Percentiles rank a stretch among this genome's conserved stretches.
phyloP scores from a whole-genome alignment of 2,113 vertebrate species.

The Leucopternis melanops region DNA sequence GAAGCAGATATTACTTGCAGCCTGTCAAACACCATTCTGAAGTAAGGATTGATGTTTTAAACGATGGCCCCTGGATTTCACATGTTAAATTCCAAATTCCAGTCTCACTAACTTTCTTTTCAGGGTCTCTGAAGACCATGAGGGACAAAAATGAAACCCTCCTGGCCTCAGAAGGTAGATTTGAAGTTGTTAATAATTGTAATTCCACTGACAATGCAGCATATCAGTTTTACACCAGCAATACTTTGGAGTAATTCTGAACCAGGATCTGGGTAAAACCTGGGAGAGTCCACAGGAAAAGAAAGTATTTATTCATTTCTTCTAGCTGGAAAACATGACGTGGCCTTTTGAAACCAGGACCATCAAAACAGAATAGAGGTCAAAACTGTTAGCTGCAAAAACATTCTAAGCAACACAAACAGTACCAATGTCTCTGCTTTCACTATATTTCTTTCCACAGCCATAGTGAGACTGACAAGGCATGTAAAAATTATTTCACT shows the following conservation, averaged over 20 bases:
- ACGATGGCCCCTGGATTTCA: not conserved
- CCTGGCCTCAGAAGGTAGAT: not conserved
- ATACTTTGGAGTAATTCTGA: not conserved
- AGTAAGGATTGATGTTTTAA: conserved; percentile 9
- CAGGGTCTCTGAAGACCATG: not conserved
- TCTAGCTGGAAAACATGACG: conserved; percentile 2
- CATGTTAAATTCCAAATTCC: not conserved
- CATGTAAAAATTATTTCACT: conserved; percentile 60
- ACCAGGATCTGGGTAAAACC: not conserved
- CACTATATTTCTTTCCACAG: conserved; percentile 59
- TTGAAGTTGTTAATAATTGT: not conserved
- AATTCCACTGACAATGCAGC: not conserved
- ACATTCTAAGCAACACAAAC: conserved; percentile 47
- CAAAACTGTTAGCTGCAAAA: conserved; percentile 53
- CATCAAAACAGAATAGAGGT: conserved; percentile 34
- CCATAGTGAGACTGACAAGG: conserved; percentile 8
- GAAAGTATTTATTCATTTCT: conserved; percentile 4
- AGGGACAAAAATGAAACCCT: not conserved
- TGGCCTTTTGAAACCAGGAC: conserved; percentile 24
- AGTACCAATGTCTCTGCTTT: conserved; percentile 27
- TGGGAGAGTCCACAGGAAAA: conserved; percentile 24
- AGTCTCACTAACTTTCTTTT: not conserved
- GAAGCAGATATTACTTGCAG: conserved; percentile 40
- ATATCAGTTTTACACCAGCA: not conserved
- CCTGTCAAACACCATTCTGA: conserved; percentile 17